A percentile compares a stretch with the other conserved stretches of the same genome.
These are phyloP conservation scores for Oryzias celebensis DNA, from an alignment of 2,113 vertebrate genomes.

Conservation along the genomic window DNA sequence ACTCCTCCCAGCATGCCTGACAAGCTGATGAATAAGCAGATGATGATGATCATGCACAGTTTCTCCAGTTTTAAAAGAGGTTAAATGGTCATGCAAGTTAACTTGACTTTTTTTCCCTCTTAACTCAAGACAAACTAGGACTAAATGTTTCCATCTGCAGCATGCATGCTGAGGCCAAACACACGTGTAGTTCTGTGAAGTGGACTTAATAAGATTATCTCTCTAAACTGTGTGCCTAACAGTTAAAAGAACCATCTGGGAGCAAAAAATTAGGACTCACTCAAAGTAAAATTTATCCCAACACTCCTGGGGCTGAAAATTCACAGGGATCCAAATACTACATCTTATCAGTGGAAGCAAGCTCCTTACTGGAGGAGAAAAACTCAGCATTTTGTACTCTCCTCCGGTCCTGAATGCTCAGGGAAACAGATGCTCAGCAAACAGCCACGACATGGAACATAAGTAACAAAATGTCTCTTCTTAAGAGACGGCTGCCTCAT, in stretches of 20 bases:
- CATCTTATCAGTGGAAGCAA: constrained; percentile 7
- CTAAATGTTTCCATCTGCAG: background rate
- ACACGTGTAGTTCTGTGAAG: background rate
- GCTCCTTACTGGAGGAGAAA: constrained; percentile 20
- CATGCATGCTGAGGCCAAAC: background rate
- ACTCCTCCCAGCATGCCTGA: too few species aligned
- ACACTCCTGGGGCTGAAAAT: constrained; percentile 6
- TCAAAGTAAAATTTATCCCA: constrained; percentile 13
- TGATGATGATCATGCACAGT: too few species aligned
- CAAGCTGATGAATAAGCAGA: too few species aligned
- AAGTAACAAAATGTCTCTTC: too few species aligned
- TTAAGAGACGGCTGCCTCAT: too few species aligned
- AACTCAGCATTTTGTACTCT: constrained; percentile 25
- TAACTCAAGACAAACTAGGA: background rate
- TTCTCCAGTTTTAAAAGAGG: too few species aligned
- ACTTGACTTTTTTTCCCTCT: background rate
- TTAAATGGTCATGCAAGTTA: background rate
- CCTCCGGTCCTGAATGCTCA: constrained; percentile 14
- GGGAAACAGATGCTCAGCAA: constrained; percentile 7
- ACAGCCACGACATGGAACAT: background rate
- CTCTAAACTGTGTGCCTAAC: constrained; percentile 5
- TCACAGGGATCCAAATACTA: constrained; percentile 12
- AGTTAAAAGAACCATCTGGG: constrained; percentile 28
- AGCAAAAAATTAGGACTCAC: constrained; percentile 12
- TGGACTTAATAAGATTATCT: constrained; percentile 1